Base-by-base conservation (phyloP, 2,113 vertebrate species). In the Halichoeres trimaculatus region DNA sequence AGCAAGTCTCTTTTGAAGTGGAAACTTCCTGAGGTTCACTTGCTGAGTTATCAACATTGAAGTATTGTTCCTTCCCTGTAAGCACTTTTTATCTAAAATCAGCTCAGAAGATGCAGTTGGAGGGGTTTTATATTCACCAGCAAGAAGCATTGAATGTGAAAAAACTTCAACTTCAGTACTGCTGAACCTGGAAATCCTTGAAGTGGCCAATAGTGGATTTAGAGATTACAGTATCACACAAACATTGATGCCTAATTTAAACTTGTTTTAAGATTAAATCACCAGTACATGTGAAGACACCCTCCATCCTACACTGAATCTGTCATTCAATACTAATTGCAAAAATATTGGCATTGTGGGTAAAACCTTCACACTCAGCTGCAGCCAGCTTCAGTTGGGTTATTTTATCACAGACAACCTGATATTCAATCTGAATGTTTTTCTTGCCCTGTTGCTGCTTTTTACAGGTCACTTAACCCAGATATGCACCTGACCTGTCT, bases 31-130 rank as follows among this genome's bases (percentile, higher is more conserved):
- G 36, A 36, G 35, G 57, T 58, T 2, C 48, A 65, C 73, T 43
- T 51, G 34, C 40, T 58, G 48, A 78, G 30, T 56, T 76, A 20
- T 86, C 14, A 41, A 55, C 10, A 56, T 2, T 26, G 10, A 67
- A 5, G 22, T 38, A 22, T 78, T 56, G 73, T 65, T 75, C 23
- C 10, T 73, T 70, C 26, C 52, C 50, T 36, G 24, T 78, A 87
- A 78, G 85, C 86, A 88, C 81, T 74, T 79, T 84, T 58, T 57
- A 13, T 60, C 16, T 23, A 40, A 35, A 69, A 51, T 11, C 24
- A 55, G 16, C 53, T 34, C 40, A 63, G 52, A 55, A 36, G 67
- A 57, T n/a, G 20, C 50, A 51, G 41, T 36, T 48, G 10, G 69
- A 60, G 16, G 53, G 36, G 66, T 35, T 23, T 62, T 55, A 11